phyloP scores from a whole-genome alignment of 1,140 invertebrate genomes.

The Anadara kagoshimensis region DNA sequence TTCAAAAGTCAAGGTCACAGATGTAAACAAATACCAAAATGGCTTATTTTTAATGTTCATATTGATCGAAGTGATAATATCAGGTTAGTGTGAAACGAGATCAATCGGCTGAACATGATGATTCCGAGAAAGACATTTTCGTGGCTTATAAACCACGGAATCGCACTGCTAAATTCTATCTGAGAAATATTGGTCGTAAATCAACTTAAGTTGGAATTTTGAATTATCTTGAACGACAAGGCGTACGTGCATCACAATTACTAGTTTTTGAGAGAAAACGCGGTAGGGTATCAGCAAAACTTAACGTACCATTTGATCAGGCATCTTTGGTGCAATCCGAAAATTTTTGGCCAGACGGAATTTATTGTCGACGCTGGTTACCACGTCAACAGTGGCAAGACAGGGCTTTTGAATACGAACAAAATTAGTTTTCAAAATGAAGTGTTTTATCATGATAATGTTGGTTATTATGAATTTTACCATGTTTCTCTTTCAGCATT shows the following conservation, averaged over 20 bases:
- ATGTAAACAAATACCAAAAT: too few relatives aligned
- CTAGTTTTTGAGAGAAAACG: background rate
- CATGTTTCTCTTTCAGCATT: background rate
- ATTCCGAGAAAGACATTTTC: too few relatives aligned
- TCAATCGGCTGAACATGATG: too few relatives aligned
- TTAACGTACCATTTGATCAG: background rate
- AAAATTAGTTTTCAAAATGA: background rate
- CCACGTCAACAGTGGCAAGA: background rate
- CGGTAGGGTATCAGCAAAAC: background rate
- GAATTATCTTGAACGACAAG: background rate
- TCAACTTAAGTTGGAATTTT: background rate
- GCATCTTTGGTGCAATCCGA: background rate
- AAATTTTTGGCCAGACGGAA: slow-evolving; percentile 1
- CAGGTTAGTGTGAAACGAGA: too few relatives aligned
- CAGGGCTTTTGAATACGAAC: background rate
- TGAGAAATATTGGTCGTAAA: background rate
- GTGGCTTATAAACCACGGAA: background rate
- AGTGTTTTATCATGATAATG: background rate
- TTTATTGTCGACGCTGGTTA: background rate
- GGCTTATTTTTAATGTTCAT: too few relatives aligned
- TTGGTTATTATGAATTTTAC: background rate
- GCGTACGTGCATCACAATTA: background rate
- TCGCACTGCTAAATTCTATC: background rate
- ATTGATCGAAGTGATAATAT: too few relatives aligned
- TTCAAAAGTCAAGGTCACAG: too few relatives aligned